phyloP scores from a whole-genome alignment of 2,113 vertebrate species.

The Oxyura jamaicensis region DNA sequence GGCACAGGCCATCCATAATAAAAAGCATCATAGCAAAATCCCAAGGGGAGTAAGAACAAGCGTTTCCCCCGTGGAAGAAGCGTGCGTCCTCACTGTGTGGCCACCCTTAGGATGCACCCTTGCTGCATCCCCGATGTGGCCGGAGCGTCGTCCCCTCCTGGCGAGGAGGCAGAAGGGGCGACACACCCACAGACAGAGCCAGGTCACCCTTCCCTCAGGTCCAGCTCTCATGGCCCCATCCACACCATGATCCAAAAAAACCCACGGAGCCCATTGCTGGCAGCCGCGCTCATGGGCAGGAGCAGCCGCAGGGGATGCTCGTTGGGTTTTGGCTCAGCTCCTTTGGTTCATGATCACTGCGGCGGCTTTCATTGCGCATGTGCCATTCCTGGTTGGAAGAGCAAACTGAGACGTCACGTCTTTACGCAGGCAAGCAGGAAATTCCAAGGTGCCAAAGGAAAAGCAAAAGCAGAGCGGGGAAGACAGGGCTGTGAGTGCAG shows the following conservation, averaged over 20 bases:
- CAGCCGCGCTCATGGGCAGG: background rate
- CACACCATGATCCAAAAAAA: background rate
- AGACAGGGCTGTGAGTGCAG: accelerated
- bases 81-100: no score
- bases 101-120: no score
- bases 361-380: background rate
- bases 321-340: accelerated
- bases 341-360: background rate
- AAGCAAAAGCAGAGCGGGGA: background rate
- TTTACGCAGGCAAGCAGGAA: background rate
- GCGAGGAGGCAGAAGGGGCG: background rate
- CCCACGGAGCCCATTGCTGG: background rate
- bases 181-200: background rate
- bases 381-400: background rate
- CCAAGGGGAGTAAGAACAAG: background rate
- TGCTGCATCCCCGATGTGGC: background rate
- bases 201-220: background rate
- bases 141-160: background rate
- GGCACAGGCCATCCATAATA: background rate
- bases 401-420: background rate
- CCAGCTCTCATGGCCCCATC: background rate
- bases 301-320: background rate
- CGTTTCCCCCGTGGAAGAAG: accelerated
- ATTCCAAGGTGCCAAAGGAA: background rate
- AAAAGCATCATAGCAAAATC: background rate